Evolutionary conservation across 2,888 invertebrate genomes (phyloP), one percentile per base, ranked within the genome.

Genomic region (Drosophila cracens): DNA sequence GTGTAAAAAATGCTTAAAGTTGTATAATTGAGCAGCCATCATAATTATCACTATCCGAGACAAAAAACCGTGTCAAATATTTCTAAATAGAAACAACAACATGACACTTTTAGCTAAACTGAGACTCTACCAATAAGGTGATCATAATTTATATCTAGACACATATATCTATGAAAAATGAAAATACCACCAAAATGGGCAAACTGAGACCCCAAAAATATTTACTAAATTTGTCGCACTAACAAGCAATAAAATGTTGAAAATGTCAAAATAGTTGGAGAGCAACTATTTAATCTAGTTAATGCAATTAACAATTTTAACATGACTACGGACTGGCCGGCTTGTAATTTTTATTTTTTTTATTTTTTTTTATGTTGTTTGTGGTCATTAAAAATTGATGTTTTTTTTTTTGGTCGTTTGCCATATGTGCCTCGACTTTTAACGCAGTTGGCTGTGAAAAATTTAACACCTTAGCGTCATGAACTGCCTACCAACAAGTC

Each of bases 261-360:
- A 91, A 92, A 91, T 92, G 83, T 83, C 87, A 80, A 76, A 76
- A 82, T 46, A 71, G 70, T 67, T 66, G 57, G 75, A 66, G 62
- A 76, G 85, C 84, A 92, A 87, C 87, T 91, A 91, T 92, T 90
- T 90, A 91, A 83, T 89, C 90, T 84, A 92, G 85, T 91, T 92
- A 92, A 92, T 92, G 89, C 90, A 91, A 91, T 92, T 92, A 92
- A 91, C 85, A 87, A 87, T 86, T 84, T 87, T 89, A 85, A 90
- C 89, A 91, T 90, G 91, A 91, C 90, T 91, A 79, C 82, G 76
- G 76, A 83, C 80, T 82, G 75, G 78, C 74, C 82, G 79, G 86
- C 89, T 82, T 91, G 79, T 66, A 25, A 53, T 11, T 21, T 48
- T 25, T 51, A 43, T 8, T 34, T 34, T 2, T 21, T 5, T 27